Conservation (phyloP, 2,113 vertebrate genomes). For the Chunga burmeisteri region DNA sequence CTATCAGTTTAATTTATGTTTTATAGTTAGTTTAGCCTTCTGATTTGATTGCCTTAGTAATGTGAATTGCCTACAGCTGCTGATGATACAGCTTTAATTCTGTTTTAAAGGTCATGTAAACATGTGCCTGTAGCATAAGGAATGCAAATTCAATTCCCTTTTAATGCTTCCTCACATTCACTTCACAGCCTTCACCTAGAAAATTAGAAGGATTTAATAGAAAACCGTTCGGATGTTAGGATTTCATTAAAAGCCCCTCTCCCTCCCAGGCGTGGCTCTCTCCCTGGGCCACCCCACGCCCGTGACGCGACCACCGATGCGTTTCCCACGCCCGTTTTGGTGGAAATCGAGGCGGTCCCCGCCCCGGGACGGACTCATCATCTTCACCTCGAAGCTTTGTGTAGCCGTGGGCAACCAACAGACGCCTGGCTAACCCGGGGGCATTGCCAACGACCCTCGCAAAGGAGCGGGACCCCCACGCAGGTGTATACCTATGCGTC, state of each 20-base stretch:
- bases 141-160: slow-evolving; percentile 81
- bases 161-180: slow-evolving; percentile 75
- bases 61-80: slow-evolving; percentile 82
- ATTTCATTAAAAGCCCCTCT: slow-evolving; percentile 51
- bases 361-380: background rate
- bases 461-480: background rate
- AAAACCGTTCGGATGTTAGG: slow-evolving; percentile 38
- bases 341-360: background rate
- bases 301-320: background rate
- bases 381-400: background rate
- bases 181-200: slow-evolving; percentile 70
- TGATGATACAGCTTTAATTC: slow-evolving; percentile 84
- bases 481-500: background rate
- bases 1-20: slow-evolving; percentile 81
- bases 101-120: slow-evolving; percentile 87
- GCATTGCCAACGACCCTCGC: background rate
- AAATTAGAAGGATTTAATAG: slow-evolving; percentile 72
- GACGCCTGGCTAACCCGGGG: background rate
- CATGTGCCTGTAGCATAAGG: slow-evolving; percentile 78
- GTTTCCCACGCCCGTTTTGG: background rate
- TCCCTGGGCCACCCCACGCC: background rate
- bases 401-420: background rate
- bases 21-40: slow-evolving; percentile 84
- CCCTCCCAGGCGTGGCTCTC: slow-evolving; percentile 44
- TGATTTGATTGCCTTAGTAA: slow-evolving; percentile 83